These are phyloP conservation scores for Drosophila burlai DNA, from an alignment of 1,140 invertebrate genomes.

Conservation along the genomic window DNA sequence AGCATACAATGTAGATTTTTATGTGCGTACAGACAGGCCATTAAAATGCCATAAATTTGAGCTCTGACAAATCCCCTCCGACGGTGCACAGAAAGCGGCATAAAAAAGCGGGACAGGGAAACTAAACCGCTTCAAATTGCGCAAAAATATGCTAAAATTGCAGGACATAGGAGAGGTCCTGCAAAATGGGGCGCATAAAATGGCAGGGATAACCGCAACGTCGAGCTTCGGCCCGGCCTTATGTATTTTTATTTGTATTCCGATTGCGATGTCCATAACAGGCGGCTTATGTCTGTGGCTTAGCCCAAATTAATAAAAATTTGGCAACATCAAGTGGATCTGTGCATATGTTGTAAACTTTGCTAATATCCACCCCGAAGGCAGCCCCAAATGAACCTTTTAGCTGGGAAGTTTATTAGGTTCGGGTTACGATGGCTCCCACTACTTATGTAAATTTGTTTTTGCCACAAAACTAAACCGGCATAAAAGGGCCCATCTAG, in stretches of 20 bases:
- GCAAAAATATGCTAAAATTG: constrained; percentile 76
- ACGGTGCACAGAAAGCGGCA: constrained; percentile 13
- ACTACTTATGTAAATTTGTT: constrained; percentile 72
- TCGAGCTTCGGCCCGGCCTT: constrained; percentile 23
- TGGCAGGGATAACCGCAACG: constrained; percentile 29
- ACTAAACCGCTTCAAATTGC: constrained; percentile 79
- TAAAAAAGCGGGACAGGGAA: constrained; percentile 45
- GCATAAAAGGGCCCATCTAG: constrained; percentile 22
- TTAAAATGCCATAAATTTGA: constrained; percentile 79
- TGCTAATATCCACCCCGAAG: constrained; percentile 50
- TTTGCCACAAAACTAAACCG: constrained; percentile 18
- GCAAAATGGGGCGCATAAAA: constrained; percentile 39
- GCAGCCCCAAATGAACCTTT: constrained; percentile 63
- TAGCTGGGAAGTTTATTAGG: constrained; percentile 68
- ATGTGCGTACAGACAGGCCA: constrained; percentile 62
- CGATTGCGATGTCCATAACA: constrained; percentile 46
- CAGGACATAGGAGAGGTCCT: constrained; percentile 29
- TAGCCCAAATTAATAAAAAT: constrained; percentile 81
- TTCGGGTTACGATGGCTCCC: constrained; percentile 25
- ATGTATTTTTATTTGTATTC: constrained; percentile 48
- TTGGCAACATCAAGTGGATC: constrained; percentile 64
- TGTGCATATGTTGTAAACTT: constrained; percentile 73
- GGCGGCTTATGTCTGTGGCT: constrained; percentile 58
- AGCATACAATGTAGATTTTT: constrained; percentile 65
- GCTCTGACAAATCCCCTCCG: constrained; percentile 64